Conservation (phyloP, 2,113 vertebrate genomes). For the Tapirus terrestris region DNA sequence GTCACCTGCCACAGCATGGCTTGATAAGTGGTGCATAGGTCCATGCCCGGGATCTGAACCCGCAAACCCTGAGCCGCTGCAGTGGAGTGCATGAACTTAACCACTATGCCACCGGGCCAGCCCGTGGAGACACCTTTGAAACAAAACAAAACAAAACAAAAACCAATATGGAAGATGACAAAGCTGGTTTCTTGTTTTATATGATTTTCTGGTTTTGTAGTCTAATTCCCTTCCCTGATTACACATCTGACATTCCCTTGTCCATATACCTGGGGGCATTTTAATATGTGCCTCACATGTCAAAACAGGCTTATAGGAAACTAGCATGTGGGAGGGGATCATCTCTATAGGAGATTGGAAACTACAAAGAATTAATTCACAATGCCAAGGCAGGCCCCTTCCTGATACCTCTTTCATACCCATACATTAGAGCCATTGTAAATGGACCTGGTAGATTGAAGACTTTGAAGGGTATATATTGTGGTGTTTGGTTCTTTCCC, state of each 20-base stretch:
- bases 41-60: too few relatives aligned
- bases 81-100: too few relatives aligned
- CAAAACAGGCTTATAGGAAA: background rate
- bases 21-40: too few relatives aligned
- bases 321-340: background rate
- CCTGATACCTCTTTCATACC: background rate
- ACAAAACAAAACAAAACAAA: background rate
- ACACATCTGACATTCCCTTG: background rate
- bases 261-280: background rate
- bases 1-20: too few relatives aligned
- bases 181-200: background rate
- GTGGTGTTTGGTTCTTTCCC: background rate
- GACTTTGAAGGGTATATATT: slow-evolving; percentile 1
- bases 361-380: slow-evolving; percentile 22
- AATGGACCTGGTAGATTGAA: background rate
- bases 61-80: too few relatives aligned
- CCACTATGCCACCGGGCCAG: too few relatives aligned
- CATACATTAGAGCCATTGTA: background rate
- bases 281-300: background rate
- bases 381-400: background rate
- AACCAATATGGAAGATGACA: background rate
- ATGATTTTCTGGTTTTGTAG: background rate
- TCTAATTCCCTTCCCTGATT: slow-evolving; percentile 22
- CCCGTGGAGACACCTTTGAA: background rate
- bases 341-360: slow-evolving; percentile 1